phyloP scores from a whole-genome alignment of 2,888 invertebrate species.

The Heliconius sara region DNA sequence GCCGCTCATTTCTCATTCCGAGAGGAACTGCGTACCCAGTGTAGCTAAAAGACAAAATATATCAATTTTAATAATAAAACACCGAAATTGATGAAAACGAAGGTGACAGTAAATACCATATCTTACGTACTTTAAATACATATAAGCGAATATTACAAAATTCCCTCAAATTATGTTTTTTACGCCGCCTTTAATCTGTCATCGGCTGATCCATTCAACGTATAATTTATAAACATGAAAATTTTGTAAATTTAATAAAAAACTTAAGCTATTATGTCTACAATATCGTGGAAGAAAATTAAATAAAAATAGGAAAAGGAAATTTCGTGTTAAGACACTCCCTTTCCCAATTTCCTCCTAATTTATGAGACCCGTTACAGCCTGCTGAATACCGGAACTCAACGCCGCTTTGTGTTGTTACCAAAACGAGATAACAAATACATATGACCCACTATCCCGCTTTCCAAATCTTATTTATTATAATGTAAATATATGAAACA shows the following conservation, averaged over 20 bases:
- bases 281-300: no score
- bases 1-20: no score
- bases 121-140: neutral
- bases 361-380: neutral
- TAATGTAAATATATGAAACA: constrained; percentile 12
- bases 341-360: neutral
- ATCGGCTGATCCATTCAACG: constrained; percentile 10
- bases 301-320: no score
- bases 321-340: neutral
- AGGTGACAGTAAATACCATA: constrained; percentile 2
- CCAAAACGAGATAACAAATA: neutral
- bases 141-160: constrained; percentile 9
- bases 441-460: neutral
- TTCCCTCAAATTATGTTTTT: neutral
- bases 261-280: neutral
- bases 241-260: neutral
- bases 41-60: neutral
- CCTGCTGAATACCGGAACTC: neutral
- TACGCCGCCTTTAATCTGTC: constrained; percentile 19
- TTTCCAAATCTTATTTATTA: constrained; percentile 4
- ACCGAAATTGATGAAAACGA: neutral
- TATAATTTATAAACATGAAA: neutral
- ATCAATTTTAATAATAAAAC: neutral
- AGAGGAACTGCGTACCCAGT: no score
- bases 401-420: neutral